A percentile compares a stretch with the other conserved stretches of the same genome.
phyloP scores from a whole-genome alignment of 2,113 vertebrate genomes.

The Cynocephalus volans region DNA sequence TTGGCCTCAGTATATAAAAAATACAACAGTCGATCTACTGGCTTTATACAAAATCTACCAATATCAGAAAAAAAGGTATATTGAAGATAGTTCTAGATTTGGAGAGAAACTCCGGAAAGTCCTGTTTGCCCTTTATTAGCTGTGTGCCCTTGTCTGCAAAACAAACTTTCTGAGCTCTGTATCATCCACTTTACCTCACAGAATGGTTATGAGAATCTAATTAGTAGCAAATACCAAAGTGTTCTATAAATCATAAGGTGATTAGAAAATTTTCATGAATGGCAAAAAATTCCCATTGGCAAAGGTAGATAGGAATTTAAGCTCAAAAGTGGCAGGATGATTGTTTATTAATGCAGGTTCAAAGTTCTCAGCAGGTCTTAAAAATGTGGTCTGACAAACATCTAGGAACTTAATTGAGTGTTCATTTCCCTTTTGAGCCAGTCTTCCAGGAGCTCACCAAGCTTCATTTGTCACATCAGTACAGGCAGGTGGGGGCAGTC shows the following conservation, averaged over 20 bases:
- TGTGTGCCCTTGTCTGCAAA: not conserved
- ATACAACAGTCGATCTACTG: not conserved
- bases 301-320: not conserved
- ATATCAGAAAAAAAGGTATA: not conserved
- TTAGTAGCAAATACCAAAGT: not conserved
- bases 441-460: not conserved
- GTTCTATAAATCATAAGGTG: not conserved
- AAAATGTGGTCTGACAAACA: not conserved
- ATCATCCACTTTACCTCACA: not conserved
- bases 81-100: not conserved
- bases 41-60: not conserved
- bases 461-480: not conserved
- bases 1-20: not conserved
- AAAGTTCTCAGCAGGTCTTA: not conserved
- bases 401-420: not conserved
- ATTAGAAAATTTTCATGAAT: not conserved
- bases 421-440: not conserved
- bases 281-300: not conserved
- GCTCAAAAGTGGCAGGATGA: not conserved
- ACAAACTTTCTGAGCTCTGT: not conserved
- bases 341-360: not conserved
- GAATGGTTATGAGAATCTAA: not conserved
- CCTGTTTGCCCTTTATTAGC: not conserved
- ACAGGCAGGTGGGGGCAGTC: too few relatives aligned
- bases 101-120: not conserved